These are phyloP conservation scores for Manis javanica DNA, from an alignment of 2,797 vertebrate species.

Conservation along the genomic window DNA sequence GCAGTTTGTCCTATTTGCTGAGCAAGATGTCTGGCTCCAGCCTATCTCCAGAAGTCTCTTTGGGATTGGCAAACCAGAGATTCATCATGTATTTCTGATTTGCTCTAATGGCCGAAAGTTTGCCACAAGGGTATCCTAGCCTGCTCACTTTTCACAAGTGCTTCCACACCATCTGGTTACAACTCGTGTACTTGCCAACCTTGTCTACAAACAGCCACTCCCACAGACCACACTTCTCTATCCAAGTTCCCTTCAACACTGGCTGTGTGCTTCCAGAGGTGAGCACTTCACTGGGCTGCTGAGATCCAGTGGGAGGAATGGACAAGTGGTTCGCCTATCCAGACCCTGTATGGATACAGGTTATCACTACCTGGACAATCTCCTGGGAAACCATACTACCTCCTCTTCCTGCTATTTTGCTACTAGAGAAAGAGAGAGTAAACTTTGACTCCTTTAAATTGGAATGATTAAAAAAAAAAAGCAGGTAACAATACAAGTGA, in stretches of 20 bases:
- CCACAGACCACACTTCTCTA: background rate
- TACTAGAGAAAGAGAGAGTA: background rate
- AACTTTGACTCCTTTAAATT: background rate
- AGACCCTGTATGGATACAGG: rapidly evolving
- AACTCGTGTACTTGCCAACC: background rate
- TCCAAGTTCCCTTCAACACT: rapidly evolving
- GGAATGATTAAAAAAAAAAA: background rate
- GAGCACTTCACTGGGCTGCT: background rate
- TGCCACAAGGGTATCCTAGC: rapidly evolving
- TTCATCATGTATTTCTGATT: rapidly evolving
- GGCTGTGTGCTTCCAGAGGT: rapidly evolving
- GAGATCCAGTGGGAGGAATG: rapidly evolving
- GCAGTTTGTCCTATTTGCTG: background rate
- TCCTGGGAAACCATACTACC: background rate
- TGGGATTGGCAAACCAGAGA: rapidly evolving
- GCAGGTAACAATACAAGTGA: rapidly evolving
- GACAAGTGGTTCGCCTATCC: rapidly evolving
- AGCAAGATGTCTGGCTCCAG: background rate
- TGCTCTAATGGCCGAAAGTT: background rate
- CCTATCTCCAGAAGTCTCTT: rapidly evolving
- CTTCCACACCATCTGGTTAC: background rate
- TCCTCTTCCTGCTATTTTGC: background rate
- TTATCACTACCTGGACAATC: background rate
- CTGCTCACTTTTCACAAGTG: rapidly evolving
- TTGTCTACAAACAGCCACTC: rapidly evolving